These are phyloP conservation scores for Gymnocephalus cernua DNA, from an alignment of 2,113 vertebrate species.

Conservation along the genomic window DNA sequence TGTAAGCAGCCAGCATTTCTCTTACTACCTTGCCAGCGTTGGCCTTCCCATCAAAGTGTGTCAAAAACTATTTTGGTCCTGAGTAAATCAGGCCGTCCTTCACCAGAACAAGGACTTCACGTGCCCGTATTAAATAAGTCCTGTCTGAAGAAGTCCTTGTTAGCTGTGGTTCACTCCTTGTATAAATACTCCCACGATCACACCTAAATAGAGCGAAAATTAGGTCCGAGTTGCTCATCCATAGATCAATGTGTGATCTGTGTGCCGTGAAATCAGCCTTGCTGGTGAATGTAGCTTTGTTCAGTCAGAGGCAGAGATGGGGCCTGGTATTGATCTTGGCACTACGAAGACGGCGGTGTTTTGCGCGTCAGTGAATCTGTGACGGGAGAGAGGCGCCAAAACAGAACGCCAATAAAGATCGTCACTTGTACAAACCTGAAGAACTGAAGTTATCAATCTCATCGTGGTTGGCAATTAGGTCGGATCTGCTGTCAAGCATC, in stretches of 20 bases:
- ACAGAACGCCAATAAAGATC: neutral
- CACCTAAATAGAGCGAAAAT: conserved; percentile 29
- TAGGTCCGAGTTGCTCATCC: conserved; percentile 35
- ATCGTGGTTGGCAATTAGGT: neutral
- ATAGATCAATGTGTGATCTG: conserved; percentile 6
- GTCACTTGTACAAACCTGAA: neutral
- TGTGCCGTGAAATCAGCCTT: neutral
- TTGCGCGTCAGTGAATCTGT: neutral
- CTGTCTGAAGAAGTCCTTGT: conserved; percentile 38
- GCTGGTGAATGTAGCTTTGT: conserved; percentile 9
- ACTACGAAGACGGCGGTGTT: conserved; percentile 5
- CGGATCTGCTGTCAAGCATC: neutral
- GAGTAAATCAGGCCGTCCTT: conserved; percentile 69
- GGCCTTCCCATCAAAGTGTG: conserved; percentile 45
- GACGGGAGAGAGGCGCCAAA: neutral
- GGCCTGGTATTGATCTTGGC: conserved; percentile 18
- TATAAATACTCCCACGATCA: conserved; percentile 42
- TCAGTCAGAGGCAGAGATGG: conserved; percentile 17
- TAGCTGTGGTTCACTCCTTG: conserved; percentile 7
- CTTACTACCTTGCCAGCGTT: neutral
- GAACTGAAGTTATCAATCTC: neutral
- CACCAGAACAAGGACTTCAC: conserved; percentile 40
- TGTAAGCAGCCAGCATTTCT: conserved; percentile 3
- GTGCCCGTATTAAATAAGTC: neutral
- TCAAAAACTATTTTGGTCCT: conserved; percentile 53